Base-by-base conservation (phyloP, 2,888 invertebrate genomes). In the Isoperla grammatica region DNA sequence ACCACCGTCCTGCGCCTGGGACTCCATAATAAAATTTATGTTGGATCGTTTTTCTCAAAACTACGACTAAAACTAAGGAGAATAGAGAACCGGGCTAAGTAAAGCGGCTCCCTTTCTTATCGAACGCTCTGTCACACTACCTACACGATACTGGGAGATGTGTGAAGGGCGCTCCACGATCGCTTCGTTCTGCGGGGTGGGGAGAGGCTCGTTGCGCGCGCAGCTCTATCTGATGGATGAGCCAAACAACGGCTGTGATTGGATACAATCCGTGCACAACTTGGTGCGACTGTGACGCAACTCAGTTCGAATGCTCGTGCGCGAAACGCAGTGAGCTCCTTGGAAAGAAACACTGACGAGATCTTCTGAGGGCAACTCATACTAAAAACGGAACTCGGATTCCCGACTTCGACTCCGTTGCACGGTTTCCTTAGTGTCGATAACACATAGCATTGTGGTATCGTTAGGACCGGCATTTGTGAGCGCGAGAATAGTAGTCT, bases 1-100 rank as follows among this genome's bases (percentile, higher is more conserved):
- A 70, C 81, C 82, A 77, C 85, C 83, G 75, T 90, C 90, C 80
- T 89, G 89, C 73, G 76, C 84, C 75, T 86, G 87, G 76, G 84
- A 80, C 80, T 87, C 87, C 87, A 87, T 87, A 70, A 69, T 72
- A 70, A 66, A 67, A 60, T 62, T 60, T 61, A 64, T 62, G 57
- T 60, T 57, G 15, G 61, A 61, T 61, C 58, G 63, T 63, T 60
- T n/a, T 49, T 61, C 59, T 55, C 54, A 73, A 71, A 77, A 81
- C 81, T 81, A 81, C 80, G 78, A 80, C 81, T 81, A 81, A 79
- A 71, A 75, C 75, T 75, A 74, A 73, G 74, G 73, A 71, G 67
- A 67, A 58, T 40, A 62, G 57, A 63, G 60, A 61, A 69, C 73
- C 75, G 75, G 75, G 76, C 78, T 79, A 76, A 74, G 79, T 78